Evolutionary conservation across 2,797 vertebrate species (phyloP).

Genomic region (Emys orbicularis): DNA sequence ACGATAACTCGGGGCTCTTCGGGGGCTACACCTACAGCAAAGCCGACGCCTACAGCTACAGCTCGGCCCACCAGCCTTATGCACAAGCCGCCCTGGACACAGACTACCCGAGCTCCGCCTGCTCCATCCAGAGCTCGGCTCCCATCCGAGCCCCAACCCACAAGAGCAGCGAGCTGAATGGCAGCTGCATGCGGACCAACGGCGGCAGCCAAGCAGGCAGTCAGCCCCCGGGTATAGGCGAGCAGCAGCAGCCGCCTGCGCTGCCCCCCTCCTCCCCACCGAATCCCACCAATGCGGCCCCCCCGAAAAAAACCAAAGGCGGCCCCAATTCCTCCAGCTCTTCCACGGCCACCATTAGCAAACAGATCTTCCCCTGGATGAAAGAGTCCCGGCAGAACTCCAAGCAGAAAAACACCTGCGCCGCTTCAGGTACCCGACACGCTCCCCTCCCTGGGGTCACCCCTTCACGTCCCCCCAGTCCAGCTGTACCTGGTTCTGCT

Average conservation of each 20-base stretch:
- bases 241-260: slow-evolving; percentile 89
- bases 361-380: slow-evolving; percentile 99
- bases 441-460: not conserved
- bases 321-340: slow-evolving; percentile 85
- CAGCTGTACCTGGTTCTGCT: not conserved
- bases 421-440: slow-evolving; percentile 88
- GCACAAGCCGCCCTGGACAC: slow-evolving; percentile 88
- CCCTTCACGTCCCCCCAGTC: not conserved
- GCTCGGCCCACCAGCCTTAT: slow-evolving; percentile 92
- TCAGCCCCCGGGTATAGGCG: slow-evolving; percentile 84
- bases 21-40: slow-evolving; percentile 96
- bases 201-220: slow-evolving; percentile 82
- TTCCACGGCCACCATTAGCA: slow-evolving; percentile 90
- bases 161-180: slow-evolving; percentile 92
- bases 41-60: slow-evolving; percentile 93
- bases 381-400: slow-evolving; percentile 97
- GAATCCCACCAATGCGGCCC: slow-evolving; percentile 87
- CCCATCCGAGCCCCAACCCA: slow-evolving; percentile 87
- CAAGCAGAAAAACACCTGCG: slow-evolving; percentile 94
- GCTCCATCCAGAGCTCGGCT: slow-evolving; percentile 92
- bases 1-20: slow-evolving; percentile 98
- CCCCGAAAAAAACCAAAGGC: slow-evolving; percentile 92
- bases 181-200: slow-evolving; percentile 91
- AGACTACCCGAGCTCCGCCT: slow-evolving; percentile 94
- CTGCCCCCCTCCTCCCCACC: slow-evolving; percentile 90